Base-by-base conservation (phyloP, 2,888 invertebrate genomes). In the Ferrisia virgata region DNA sequence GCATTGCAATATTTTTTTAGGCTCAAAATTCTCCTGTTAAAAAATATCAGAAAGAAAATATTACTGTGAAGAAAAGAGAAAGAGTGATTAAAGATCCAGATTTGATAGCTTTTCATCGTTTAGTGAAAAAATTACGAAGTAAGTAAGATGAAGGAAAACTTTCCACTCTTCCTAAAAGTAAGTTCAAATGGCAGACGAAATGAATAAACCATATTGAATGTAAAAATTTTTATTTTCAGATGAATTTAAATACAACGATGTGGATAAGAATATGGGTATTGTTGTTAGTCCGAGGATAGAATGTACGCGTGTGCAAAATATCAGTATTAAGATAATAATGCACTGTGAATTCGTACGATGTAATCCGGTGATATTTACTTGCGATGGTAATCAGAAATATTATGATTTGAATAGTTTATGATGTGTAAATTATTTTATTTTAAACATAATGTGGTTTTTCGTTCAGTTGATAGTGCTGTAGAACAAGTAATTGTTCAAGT, bases 261-360 rank as follows among this genome's bases (percentile, higher is more conserved):
- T 91, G 25, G 91, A 90, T 85, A 94, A 95, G 15, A 98, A 98
- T 90, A 92, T 94, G 58, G 98, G 98, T 0, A 93, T 96, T 87
- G 93, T 98, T 85, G 92, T 96, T 86, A 97, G 97, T 86, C 93
- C 96, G 0, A 93, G 95, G 87, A 93, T 96, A 86, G 94, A 94
- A 86, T 94, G 94, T 88, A 91, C 92, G 86, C 95, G 95, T 88
- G 92, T 93, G 36, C 92, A 92, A 85, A 92, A 93, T 86, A 95
- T 96, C 80, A 97, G 96, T 88, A 94, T 98, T 86, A 97, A 97
- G 90, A 90, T 98, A 86, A 91, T 95, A 87, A 95, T 98, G 85
- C 93, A 93, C 85, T 88, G 87, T 89, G 92, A 93, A 2, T 88
- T 86, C 85, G 87, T 22, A 82, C 82, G 82, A 25, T 86, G 87